Percentiles rank a stretch among this genome's conserved stretches.
phyloP scores from a whole-genome alignment of 2,888 invertebrate species.

The Allacma fusca region DNA sequence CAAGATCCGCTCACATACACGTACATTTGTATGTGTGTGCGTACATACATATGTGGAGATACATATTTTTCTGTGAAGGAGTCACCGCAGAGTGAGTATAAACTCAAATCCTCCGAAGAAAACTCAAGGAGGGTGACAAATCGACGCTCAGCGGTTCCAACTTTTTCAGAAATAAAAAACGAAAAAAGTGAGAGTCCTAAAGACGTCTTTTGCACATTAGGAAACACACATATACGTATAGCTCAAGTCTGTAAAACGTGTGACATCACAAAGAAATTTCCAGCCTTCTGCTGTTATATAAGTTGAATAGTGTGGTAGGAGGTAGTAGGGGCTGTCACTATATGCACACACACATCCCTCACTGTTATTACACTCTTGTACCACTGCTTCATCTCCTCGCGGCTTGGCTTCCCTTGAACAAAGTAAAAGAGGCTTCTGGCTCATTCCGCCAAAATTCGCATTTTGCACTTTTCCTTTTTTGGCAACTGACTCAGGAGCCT shows the following conservation, averaged over 20 bases:
- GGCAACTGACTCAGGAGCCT: constrained; percentile 13
- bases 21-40: background rate
- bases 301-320: background rate
- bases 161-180: constrained; percentile 33
- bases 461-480: constrained; percentile 23
- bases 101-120: background rate
- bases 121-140: constrained; percentile 38
- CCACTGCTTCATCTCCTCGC: background rate
- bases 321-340: background rate
- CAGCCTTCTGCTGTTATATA: background rate
- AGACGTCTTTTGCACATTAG: constrained; percentile 16
- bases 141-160: constrained; percentile 34
- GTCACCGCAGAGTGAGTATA: too few relatives aligned
- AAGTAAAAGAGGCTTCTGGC: constrained; percentile 1
- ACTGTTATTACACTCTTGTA: background rate
- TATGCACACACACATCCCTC: background rate
- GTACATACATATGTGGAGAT: too few relatives aligned
- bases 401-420: background rate
- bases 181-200: constrained; percentile 21
- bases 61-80: too few relatives aligned
- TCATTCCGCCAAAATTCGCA: constrained; percentile 12
- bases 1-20: background rate
- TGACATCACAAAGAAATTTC: constrained; percentile 33
- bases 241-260: constrained; percentile 5
- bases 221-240: constrained; percentile 5